Evolutionary conservation across 2,888 invertebrate genomes (phyloP), one percentile per base, ranked within the genome.

Genomic region (Adela reaumurella): DNA sequence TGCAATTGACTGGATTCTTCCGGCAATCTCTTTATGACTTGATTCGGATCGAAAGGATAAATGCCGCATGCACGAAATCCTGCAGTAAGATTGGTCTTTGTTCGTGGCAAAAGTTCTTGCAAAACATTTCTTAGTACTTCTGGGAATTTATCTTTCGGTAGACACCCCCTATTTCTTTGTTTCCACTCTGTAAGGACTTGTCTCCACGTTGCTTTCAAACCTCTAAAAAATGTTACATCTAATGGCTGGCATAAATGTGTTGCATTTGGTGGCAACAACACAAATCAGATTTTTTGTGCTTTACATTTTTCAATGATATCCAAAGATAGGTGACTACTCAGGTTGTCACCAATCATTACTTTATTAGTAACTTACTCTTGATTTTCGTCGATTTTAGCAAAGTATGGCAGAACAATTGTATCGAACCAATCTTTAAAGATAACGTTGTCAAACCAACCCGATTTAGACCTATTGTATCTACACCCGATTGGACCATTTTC

Each of bases 261-360:
- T 2, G 55, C 45, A 48, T 61, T 59, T n/a, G 57, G 51, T 8
- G 60, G 59, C 14, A 64, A 51, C 45, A 51, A 56, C 8, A 60
- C 48, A 53, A 64, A 64, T 10, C 35, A 47, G 47, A 65, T 63
- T 50, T 61, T 52, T 45, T 61, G 54, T 24, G 58, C 53, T 50
- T 57, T 48, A 48, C 64, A 67, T 16, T 46, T 17, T 28, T 56
- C 14, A 4, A 65, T 19, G 44, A 63, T 57, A 17, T 50, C 50
- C 14, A 41, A 17, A 49, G 51, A 55, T 19, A 62, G 51, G 45
- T 65, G 62, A 47, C 53, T 54, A n/a, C 55, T 48, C 42, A 64
- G 50, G 50, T 64, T 64, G 50, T 67, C 58, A 16, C 64, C 62
- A 50, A 67, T 54, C 6, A 62, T 17, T 6, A 57, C 56, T 49